Conservation (phyloP, 2,113 vertebrate genomes). For the Burhinus bistriatus region DNA sequence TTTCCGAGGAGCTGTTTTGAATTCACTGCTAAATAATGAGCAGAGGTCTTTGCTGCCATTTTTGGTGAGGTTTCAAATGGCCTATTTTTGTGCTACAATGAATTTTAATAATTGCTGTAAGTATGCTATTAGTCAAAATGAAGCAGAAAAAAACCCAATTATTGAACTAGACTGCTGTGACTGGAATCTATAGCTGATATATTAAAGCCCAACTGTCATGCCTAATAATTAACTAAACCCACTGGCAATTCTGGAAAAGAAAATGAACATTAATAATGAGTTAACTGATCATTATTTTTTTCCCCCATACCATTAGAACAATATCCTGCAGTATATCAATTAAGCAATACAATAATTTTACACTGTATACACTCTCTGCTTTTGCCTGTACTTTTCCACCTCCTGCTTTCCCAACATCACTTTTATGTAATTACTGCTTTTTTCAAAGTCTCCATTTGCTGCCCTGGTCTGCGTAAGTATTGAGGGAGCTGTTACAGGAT, state of each 20-base stretch:
- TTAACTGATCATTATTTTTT: conserved; percentile 56
- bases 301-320: not conserved
- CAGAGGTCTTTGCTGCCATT: not conserved
- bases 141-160: conserved; percentile 66
- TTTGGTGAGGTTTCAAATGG: conserved; percentile 20
- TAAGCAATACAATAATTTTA: not conserved
- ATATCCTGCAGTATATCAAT: conserved; percentile 30
- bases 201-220: conserved; percentile 55
- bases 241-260: conserved; percentile 36
- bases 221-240: conserved; percentile 64
- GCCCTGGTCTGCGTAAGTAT: not conserved
- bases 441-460: not conserved
- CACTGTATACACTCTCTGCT: not conserved
- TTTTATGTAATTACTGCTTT: not conserved
- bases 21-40: not conserved
- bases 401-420: not conserved
- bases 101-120: conserved; percentile 68
- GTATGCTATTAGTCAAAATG: conserved; percentile 64
- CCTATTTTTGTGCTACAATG: conserved; percentile 13
- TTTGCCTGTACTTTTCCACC: not conserved
- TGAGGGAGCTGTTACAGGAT: not conserved
- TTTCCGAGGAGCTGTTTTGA: not conserved
- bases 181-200: conserved; percentile 64
- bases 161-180: conserved; percentile 67
- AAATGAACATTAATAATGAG: conserved; percentile 62